Evolutionary conservation across 2,113 vertebrate genomes (phyloP).

Genomic region (Erinaceus europaeus): DNA sequence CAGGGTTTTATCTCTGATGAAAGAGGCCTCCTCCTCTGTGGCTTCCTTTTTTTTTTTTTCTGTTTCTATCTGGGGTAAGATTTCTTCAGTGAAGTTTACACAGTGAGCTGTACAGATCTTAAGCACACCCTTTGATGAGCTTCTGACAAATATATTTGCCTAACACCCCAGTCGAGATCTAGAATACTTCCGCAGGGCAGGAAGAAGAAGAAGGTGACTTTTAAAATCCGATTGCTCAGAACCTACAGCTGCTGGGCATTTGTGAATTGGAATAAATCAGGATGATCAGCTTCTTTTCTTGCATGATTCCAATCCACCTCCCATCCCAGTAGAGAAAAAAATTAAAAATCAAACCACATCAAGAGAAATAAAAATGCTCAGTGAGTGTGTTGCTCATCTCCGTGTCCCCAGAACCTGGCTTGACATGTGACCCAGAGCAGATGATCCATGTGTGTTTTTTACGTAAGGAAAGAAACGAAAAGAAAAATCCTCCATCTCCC

Average conservation of each 20-base stretch:
- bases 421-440: not conserved
- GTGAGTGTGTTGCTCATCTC: not conserved
- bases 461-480: too few species aligned
- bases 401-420: not conserved
- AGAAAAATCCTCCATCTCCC: not conserved
- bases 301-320: not conserved
- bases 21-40: not conserved
- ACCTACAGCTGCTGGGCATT: not conserved
- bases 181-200: not conserved
- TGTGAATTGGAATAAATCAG: not conserved
- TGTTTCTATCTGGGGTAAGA: not conserved
- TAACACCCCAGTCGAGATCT: not conserved
- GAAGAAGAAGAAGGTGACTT: not conserved
- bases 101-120: not conserved
- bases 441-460: not conserved
- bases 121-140: not conserved
- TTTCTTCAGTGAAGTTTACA: not conserved
- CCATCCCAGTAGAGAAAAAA: not conserved
- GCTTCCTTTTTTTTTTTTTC: not conserved
- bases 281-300: not conserved
- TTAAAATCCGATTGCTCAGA: not conserved
- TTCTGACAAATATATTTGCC: slow-evolving; percentile 24
- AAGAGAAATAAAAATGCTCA: not conserved
- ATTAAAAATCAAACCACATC: not conserved
- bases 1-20: not conserved